Evolutionary conservation across 2,797 vertebrate genomes (phyloP).

Genomic region (Euphonia xanthogaster): DNA sequence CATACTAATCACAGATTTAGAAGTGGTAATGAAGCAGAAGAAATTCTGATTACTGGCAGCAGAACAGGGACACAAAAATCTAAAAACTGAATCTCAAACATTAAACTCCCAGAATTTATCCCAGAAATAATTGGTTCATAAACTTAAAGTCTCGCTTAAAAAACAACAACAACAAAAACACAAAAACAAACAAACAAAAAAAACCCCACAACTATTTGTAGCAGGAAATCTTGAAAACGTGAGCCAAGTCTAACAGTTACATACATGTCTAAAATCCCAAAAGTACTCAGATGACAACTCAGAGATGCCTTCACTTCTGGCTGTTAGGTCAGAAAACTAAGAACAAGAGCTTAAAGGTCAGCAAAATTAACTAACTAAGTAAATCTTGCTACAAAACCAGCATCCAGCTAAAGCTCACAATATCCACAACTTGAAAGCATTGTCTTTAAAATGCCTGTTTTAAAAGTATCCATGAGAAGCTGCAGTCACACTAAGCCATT

Average conservation of each 20-base stretch:
- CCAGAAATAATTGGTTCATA: not conserved
- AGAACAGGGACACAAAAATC: not conserved
- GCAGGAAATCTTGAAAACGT: not conserved
- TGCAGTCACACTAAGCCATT: not conserved
- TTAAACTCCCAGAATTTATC: not conserved
- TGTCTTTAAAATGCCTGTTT: not conserved
- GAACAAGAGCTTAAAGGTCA: not conserved
- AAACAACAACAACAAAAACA: too few species aligned
- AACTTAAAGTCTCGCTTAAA: not conserved
- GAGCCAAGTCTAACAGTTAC: not conserved
- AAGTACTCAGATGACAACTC: not conserved
- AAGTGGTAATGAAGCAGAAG: not conserved
- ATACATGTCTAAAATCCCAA: not conserved
- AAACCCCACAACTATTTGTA: fast-evolving
- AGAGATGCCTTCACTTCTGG: not conserved
- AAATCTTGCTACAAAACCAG: not conserved
- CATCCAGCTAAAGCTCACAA: not conserved
- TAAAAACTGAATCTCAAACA: not conserved
- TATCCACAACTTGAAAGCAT: not conserved
- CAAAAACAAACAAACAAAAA: not conserved
- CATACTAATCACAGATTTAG: not conserved
- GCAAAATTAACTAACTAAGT: not conserved
- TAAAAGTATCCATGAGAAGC: not conserved
- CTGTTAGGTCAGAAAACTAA: not conserved
- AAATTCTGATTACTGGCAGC: not conserved